Conservation (phyloP, 2,113 vertebrate genomes). For the Orthonyx spaldingii region DNA sequence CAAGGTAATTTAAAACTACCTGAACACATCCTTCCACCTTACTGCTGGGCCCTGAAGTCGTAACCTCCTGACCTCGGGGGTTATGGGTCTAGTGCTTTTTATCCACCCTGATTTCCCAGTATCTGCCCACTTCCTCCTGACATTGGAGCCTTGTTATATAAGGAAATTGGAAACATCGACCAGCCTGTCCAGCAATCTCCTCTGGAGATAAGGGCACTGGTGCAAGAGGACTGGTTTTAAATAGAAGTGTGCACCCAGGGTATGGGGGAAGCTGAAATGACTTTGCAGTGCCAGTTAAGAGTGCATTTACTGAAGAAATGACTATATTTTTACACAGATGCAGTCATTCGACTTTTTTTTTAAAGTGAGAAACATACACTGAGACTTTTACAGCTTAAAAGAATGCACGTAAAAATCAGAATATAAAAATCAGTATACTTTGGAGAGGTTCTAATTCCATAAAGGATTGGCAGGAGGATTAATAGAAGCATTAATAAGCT, state of each 20-base stretch:
- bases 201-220: conserved; percentile 72
- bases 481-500: neutral
- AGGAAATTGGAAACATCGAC: conserved; percentile 88
- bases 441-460: neutral
- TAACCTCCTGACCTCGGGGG: conserved; percentile 79
- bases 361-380: neutral
- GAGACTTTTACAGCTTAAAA: neutral
- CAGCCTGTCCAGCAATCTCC: conserved; percentile 38
- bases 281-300: neutral
- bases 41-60: conserved; percentile 71
- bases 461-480: neutral
- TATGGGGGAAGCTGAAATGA: neutral
- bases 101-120: conserved; percentile 74
- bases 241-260: conserved; percentile 25
- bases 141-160: conserved; percentile 78
- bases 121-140: conserved; percentile 75
- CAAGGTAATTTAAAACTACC: conserved; percentile 76
- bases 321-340: neutral
- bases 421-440: neutral
- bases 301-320: neutral
- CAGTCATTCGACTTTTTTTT: neutral
- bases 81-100: conserved; percentile 78
- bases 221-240: conserved; percentile 72
- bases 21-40: conserved; percentile 77
- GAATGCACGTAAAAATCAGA: neutral